Evolutionary conservation across 2,797 vertebrate genomes (phyloP).

Genomic region (Gymnopithys bicolor): DNA sequence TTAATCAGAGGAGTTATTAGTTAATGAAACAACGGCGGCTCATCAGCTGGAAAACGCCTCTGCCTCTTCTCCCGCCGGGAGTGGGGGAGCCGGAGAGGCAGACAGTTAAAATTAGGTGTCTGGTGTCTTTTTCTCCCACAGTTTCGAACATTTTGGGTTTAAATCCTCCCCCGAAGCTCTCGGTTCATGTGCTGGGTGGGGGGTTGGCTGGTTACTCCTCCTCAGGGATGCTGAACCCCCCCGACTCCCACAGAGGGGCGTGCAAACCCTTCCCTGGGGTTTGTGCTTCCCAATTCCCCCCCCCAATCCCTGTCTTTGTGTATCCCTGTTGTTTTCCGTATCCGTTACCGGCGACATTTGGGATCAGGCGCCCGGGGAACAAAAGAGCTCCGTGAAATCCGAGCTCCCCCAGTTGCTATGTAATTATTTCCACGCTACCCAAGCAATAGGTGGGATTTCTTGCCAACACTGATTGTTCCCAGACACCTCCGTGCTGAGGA

Average conservation of each 20-base stretch:
- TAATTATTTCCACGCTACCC: neutral
- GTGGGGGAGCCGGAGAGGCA: neutral
- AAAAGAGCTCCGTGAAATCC: fast-evolving
- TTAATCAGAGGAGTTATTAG: conserved; percentile 27
- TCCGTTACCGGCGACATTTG: fast-evolving
- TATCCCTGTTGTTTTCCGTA: neutral
- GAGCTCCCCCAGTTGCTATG: neutral
- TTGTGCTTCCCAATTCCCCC: fast-evolving
- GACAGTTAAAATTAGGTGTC: neutral
- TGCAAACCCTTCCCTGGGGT: fast-evolving
- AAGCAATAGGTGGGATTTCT: neutral
- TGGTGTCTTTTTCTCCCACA: neutral
- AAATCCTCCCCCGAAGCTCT: neutral
- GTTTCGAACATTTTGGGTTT: neutral
- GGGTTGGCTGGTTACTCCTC: fast-evolving
- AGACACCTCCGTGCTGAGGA: neutral
- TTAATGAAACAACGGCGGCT: neutral
- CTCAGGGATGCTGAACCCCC: neutral
- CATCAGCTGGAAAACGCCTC: neutral
- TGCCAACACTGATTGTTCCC: neutral
- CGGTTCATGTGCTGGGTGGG: neutral
- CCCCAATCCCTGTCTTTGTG: neutral
- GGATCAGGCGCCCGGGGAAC: neutral
- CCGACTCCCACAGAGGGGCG: fast-evolving
- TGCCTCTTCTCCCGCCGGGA: neutral